Conservation (phyloP, 2,797 vertebrate species). For the Semaprochilodus insignis region DNA sequence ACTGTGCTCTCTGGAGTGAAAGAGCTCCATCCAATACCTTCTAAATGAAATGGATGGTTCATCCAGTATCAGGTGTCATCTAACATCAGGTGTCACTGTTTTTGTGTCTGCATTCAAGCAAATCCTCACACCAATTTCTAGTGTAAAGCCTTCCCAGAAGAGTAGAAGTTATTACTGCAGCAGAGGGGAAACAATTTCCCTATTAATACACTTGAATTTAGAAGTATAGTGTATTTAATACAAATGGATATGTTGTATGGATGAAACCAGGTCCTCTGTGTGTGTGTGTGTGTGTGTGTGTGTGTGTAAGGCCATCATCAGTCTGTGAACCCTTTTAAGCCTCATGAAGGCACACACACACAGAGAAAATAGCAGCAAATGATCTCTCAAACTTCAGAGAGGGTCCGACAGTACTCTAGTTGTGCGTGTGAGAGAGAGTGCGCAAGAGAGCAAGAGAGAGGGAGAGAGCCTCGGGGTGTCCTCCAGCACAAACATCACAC, state of each 20-base stretch:
- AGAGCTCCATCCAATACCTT: not conserved
- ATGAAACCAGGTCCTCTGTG: not conserved
- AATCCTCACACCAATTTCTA: not conserved
- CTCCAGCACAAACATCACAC: slow-evolving; percentile 56
- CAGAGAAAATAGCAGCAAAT: slow-evolving; percentile 81
- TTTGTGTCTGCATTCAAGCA: not conserved
- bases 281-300: slow-evolving; percentile 43
- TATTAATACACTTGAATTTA: slow-evolving; percentile 33
- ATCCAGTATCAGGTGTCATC: not conserved
- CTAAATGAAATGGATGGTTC: too few species aligned
- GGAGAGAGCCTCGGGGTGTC: slow-evolving; percentile 52
- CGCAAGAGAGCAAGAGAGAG: not conserved
- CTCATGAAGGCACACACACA: slow-evolving; percentile 71
- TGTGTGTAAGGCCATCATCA: slow-evolving; percentile 36
- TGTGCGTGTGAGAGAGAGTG: slow-evolving; percentile 15
- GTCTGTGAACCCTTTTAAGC: slow-evolving; percentile 68
- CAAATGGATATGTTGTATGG: not conserved
- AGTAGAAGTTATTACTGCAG: too few species aligned
- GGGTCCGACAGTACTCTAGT: slow-evolving; percentile 55
- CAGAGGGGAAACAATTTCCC: slow-evolving; percentile 8
- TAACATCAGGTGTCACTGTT: not conserved
- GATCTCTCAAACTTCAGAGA: slow-evolving; percentile 66
- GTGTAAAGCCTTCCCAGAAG: too few species aligned
- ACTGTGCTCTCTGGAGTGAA: not conserved
- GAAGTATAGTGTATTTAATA: too few species aligned